Percentiles rank a stretch among this genome's conserved stretches.
phyloP scores from a whole-genome alignment of 2,113 vertebrate genomes.

The Dromiciops gliroides region DNA sequence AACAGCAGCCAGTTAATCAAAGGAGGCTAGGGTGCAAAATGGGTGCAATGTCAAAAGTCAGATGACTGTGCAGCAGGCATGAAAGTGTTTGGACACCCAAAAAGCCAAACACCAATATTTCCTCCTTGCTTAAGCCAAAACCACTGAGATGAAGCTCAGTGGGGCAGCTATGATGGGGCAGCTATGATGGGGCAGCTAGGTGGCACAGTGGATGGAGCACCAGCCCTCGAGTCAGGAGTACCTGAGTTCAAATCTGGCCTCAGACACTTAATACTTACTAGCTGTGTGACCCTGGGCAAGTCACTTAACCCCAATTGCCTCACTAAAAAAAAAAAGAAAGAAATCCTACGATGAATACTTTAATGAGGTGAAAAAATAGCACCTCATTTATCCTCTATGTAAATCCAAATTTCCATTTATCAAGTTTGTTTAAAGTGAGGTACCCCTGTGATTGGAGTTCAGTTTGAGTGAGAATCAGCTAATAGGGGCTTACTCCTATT shows the following conservation, averaged over 20 bases:
- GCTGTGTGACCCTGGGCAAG: no score
- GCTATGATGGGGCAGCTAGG: no score
- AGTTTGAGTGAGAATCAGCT: neutral
- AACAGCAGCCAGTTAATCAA: neutral
- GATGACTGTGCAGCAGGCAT: neutral
- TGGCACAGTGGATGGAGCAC: no score
- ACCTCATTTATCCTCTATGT: constrained; percentile 14
- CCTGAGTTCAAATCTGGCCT: no score
- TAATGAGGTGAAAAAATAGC: neutral
- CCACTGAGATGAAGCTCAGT: neutral
- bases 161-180: no score
- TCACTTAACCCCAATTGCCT: no score
- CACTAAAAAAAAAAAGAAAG: no score
- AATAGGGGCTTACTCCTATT: neutral
- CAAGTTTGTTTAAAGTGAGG: neutral
- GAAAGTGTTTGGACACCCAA: neutral
- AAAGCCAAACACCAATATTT: neutral
- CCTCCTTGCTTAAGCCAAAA: neutral
- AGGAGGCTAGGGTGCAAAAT: neutral
- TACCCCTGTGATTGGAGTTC: neutral
- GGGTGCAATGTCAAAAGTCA: neutral
- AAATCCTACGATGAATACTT: neutral
- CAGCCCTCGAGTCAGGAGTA: no score
- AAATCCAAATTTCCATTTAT: neutral
- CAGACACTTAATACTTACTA: no score